A percentile compares a stretch with the other conserved stretches of the same genome.
Evolutionary conservation across 2,888 invertebrate genomes (phyloP).

Genomic region (Malachius bipustulatus): DNA sequence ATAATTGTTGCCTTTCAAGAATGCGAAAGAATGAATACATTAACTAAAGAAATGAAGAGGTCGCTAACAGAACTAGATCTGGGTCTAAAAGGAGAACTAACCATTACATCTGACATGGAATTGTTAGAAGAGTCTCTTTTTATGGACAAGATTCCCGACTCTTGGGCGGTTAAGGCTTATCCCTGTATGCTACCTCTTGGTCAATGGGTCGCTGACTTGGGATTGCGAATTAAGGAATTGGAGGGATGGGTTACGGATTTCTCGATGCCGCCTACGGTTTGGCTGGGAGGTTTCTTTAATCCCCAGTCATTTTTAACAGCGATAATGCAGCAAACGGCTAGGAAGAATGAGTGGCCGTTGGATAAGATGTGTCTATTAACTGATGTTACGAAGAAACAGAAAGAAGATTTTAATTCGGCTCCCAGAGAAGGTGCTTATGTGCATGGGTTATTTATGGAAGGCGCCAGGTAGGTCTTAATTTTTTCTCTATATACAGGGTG

Average conservation of each 20-base stretch:
- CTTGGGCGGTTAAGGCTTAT: conserved; percentile 80
- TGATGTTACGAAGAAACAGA: conserved; percentile 82
- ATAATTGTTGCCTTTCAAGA: conserved; percentile 88
- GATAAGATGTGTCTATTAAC: conserved; percentile 93
- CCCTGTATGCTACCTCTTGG: conserved; percentile 71
- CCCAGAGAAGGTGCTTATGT: conserved; percentile 89
- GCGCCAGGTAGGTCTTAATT: conserved; percentile 44
- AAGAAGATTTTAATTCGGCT: conserved; percentile 72
- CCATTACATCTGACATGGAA: conserved; percentile 89
- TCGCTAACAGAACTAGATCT: conserved; percentile 77
- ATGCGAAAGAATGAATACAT: conserved; percentile 86
- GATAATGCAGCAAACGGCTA: conserved; percentile 93
- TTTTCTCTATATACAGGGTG: conserved; percentile 6
- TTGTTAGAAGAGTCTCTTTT: conserved; percentile 71
- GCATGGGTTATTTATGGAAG: conserved; percentile 84
- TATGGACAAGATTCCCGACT: conserved; percentile 77
- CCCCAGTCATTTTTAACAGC: conserved; percentile 94
- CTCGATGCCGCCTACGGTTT: conserved; percentile 72
- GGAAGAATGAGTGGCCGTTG: conserved; percentile 91
- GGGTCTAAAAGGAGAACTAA: conserved; percentile 86
- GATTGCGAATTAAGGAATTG: conserved; percentile 64
- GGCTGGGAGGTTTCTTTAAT: conserved; percentile 94
- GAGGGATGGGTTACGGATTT: conserved; percentile 87
- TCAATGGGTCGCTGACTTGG: conserved; percentile 72
- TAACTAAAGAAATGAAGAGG: conserved; percentile 69